Evolutionary conservation across 2,888 invertebrate genomes (phyloP).

Genomic region (Cecidostiba fungosa): DNA sequence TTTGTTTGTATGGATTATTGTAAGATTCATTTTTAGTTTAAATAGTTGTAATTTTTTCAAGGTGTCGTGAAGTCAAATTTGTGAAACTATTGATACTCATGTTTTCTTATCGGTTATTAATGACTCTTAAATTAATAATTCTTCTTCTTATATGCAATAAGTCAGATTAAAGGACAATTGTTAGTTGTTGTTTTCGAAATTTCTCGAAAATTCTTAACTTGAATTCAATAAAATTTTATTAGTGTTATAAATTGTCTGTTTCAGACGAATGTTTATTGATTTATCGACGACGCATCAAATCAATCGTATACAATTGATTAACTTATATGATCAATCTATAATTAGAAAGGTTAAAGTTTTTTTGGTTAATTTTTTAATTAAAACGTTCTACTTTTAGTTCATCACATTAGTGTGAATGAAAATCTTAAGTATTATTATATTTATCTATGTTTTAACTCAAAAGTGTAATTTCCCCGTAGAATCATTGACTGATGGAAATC

Average conservation of each 20-base stretch:
- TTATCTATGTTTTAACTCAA: too few relatives aligned
- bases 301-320: background rate
- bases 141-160: too few relatives aligned
- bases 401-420: too few relatives aligned
- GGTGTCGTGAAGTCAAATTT: too few relatives aligned
- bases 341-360: too few relatives aligned
- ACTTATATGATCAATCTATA: background rate
- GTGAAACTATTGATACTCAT: background rate
- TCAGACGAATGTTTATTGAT: background rate
- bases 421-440: too few relatives aligned
- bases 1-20: background rate
- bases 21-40: background rate
- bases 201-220: background rate
- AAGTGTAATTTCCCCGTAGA: too few relatives aligned
- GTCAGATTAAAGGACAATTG: background rate
- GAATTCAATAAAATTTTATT: background rate
- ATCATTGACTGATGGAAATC: too few relatives aligned
- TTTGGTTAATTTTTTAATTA: too few relatives aligned
- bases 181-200: background rate
- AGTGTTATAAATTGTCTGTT: background rate
- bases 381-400: too few relatives aligned
- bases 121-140: background rate
- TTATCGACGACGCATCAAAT: background rate
- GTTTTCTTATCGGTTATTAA: background rate
- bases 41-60: too few relatives aligned